Conservation (phyloP, 2,888 invertebrate genomes). For the Ethmia dodecea region DNA sequence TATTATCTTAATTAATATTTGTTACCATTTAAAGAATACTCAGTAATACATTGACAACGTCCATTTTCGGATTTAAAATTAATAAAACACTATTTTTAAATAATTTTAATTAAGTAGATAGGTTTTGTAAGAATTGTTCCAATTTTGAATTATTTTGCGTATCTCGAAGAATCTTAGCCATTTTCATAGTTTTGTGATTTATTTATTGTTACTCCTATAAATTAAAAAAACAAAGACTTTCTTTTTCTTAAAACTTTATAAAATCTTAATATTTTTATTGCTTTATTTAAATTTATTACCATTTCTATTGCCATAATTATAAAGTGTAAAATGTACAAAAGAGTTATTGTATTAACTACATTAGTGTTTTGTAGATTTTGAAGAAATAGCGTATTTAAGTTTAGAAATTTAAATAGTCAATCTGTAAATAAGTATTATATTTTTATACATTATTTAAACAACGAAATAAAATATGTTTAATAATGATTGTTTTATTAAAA, state of each 20-base stretch:
- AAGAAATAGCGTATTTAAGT: constrained; percentile 1
- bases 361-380: constrained; percentile 6
- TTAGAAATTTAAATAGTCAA: constrained; percentile 5
- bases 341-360: background rate
- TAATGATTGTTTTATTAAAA: no score
- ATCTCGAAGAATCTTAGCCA: constrained; percentile 44
- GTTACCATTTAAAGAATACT: constrained; percentile 13
- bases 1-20: constrained; percentile 3
- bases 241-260: constrained; percentile 2
- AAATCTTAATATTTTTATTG: constrained; percentile 16
- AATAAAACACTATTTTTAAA: background rate
- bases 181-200: no score
- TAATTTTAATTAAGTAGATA: background rate
- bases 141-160: background rate
- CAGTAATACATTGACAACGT: constrained; percentile 57
- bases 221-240: no score
- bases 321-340: constrained; percentile 37
- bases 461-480: constrained; percentile 33
- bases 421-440: constrained; percentile 36
- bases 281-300: constrained; percentile 1
- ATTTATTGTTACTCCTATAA: no score
- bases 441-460: constrained; percentile 48
- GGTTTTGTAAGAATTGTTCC: background rate
- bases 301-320: constrained; percentile 11
- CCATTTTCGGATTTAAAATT: constrained; percentile 19